Percentiles rank a stretch among this genome's conserved stretches.
Conservation (phyloP, 2,888 invertebrate genomes). For the Lypha dubia region DNA sequence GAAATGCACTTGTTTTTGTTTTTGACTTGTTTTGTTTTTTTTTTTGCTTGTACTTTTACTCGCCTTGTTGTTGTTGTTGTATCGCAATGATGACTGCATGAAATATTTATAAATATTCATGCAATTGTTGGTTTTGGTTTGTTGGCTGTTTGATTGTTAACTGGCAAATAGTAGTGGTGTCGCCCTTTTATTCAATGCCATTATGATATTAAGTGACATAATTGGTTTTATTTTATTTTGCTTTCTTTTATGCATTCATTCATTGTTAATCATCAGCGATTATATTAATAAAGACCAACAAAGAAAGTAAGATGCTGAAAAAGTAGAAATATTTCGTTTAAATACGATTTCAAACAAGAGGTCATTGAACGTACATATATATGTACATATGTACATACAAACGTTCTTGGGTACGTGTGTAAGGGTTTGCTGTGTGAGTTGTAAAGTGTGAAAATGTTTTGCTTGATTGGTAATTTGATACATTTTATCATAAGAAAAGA, state of each 20-base stretch:
- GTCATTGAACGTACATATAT: conserved; percentile 57
- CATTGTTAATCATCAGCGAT: conserved; percentile 1
- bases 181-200: conserved; percentile 55
- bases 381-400: no score
- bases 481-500: conserved; percentile 29
- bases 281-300: conserved; percentile 33
- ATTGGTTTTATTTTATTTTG: conserved; percentile 47
- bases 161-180: background rate
- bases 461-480: conserved; percentile 56
- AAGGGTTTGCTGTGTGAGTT: conserved; percentile 29
- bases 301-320: conserved; percentile 18
- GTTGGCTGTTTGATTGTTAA: conserved; percentile 11
- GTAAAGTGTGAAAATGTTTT: conserved; percentile 48
- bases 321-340: conserved; percentile 45
- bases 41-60: background rate
- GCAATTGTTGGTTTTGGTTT: conserved; percentile 31
- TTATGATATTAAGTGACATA: conserved; percentile 65
- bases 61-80: conserved; percentile 22
- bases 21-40: background rate
- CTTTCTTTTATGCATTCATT: conserved; percentile 30
- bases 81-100: conserved; percentile 30
- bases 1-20: conserved; percentile 69
- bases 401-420: no score
- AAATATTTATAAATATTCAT: conserved; percentile 60
- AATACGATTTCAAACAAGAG: conserved; percentile 29